Evolutionary conservation across 2,113 vertebrate genomes (phyloP).

Genomic region (Arothron firmamentum): DNA sequence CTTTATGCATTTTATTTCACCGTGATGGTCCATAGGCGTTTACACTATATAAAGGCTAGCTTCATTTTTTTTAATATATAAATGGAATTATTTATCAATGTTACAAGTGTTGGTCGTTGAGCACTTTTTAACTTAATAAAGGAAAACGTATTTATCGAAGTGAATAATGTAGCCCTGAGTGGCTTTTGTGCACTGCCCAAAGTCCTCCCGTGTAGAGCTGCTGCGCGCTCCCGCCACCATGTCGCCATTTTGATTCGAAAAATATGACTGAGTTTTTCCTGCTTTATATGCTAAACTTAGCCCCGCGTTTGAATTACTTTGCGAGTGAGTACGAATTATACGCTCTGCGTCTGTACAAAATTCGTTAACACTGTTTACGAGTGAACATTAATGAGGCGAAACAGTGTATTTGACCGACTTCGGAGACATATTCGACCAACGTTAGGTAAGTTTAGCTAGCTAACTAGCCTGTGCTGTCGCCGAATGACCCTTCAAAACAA

Average conservation of each 20-base stretch:
- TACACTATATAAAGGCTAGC: no score
- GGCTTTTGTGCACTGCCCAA: slow-evolving; percentile 11
- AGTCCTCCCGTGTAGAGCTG: slow-evolving; percentile 21
- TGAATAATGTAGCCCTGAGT: background rate
- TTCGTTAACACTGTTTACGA: slow-evolving; percentile 2
- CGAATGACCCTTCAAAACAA: slow-evolving; percentile 69
- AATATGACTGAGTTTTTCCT: slow-evolving; percentile 75
- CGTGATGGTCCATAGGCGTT: no score
- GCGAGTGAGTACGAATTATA: slow-evolving; percentile 39
- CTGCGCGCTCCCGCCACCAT: slow-evolving; percentile 54
- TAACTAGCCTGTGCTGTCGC: slow-evolving; percentile 50
- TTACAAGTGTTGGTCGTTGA: no score
- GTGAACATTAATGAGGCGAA: background rate
- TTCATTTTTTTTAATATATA: no score
- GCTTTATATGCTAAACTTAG: slow-evolving; percentile 66
- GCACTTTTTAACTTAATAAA: background rate
- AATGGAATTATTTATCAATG: no score
- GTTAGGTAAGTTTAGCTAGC: slow-evolving; percentile 64
- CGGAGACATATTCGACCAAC: slow-evolving; percentile 42
- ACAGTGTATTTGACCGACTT: slow-evolving; percentile 27
- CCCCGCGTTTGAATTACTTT: slow-evolving; percentile 47
- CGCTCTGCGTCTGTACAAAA: slow-evolving; percentile 11
- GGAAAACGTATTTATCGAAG: background rate
- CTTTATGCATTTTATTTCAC: no score
- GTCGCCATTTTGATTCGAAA: slow-evolving; percentile 80